Percentiles rank a stretch among this genome's conserved stretches.
Conservation (phyloP, 2,888 invertebrate genomes). For the Gibbula magus region DNA sequence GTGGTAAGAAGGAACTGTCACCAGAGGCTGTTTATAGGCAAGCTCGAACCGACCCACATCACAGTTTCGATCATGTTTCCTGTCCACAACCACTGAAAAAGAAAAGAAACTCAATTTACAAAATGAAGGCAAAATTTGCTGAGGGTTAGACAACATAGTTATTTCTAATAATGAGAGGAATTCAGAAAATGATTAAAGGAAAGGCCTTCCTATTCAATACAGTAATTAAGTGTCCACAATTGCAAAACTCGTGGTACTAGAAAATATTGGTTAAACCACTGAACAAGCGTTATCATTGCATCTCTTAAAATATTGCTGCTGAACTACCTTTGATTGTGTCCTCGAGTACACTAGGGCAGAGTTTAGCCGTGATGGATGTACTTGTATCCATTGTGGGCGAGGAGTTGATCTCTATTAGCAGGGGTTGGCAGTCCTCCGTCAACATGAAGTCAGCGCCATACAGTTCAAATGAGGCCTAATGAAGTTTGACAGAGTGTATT, state of each 20-base stretch:
- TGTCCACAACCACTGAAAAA: slow-evolving; percentile 73
- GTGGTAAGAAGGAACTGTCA: slow-evolving; percentile 74
- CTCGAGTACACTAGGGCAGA: slow-evolving; percentile 87
- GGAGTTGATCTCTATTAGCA: slow-evolving; percentile 94
- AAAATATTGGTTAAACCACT: no score
- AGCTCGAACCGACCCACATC: slow-evolving; percentile 74
- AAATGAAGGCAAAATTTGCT: no score
- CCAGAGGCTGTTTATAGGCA: slow-evolving; percentile 71
- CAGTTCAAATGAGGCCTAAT: slow-evolving; percentile 87
- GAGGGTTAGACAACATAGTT: no score
- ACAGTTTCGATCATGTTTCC: slow-evolving; percentile 71
- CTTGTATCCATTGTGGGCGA: slow-evolving; percentile 88
- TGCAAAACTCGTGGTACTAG: no score
- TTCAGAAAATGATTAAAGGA: no score
- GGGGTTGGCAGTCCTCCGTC: slow-evolving; percentile 85
- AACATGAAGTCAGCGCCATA: slow-evolving; percentile 95
- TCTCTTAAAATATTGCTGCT: no score
- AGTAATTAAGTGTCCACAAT: no score
- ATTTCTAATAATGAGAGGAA: no score
- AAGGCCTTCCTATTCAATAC: no score
- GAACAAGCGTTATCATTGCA: no score
- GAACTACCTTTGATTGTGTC: slow-evolving; percentile 88
- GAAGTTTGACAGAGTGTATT: no score
- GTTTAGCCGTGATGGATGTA: slow-evolving; percentile 87
- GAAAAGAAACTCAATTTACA: background rate